phyloP scores from a whole-genome alignment of 2,113 vertebrate species.

The Conger conger region DNA sequence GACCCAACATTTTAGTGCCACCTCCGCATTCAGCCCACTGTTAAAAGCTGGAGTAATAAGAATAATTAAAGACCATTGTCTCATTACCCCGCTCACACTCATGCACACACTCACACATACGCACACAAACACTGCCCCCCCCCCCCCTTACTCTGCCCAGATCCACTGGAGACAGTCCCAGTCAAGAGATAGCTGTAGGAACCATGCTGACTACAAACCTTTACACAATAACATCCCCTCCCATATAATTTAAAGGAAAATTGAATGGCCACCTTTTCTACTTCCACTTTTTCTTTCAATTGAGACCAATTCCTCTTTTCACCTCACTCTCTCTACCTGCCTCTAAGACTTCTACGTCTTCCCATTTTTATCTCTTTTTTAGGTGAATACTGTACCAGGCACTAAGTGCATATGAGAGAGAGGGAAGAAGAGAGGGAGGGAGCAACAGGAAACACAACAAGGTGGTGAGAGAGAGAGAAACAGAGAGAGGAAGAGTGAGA shows the following conservation, averaged over 20 bases:
- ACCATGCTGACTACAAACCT: too few relatives aligned
- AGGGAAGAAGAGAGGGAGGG: too few relatives aligned
- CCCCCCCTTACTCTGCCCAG: too few relatives aligned
- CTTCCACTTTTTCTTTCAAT: background rate
- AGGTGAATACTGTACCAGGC: slow-evolving; percentile 33
- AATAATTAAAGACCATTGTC: too few relatives aligned
- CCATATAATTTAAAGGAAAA: background rate
- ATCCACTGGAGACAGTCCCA: too few relatives aligned
- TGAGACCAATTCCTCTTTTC: background rate
- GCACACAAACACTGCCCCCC: too few relatives aligned
- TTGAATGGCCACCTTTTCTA: background rate
- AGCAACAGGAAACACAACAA: background rate
- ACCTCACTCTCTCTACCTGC: background rate
- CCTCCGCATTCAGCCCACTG: too few relatives aligned
- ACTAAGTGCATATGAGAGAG: slow-evolving; percentile 11
- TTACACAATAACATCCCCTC: background rate
- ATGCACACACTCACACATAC: too few relatives aligned
- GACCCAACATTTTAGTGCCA: too few relatives aligned
- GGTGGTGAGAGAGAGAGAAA: slow-evolving; percentile 5
- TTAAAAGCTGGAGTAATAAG: too few relatives aligned
- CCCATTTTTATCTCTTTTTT: background rate
- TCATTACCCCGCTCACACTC: too few relatives aligned
- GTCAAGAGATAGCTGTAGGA: too few relatives aligned
- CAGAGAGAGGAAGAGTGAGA: background rate
- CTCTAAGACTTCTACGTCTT: background rate